A percentile compares a stretch with the other conserved stretches of the same genome.
These are phyloP conservation scores for Oryzias celebensis DNA, from an alignment of 2,113 vertebrate species.

Conservation along the genomic window DNA sequence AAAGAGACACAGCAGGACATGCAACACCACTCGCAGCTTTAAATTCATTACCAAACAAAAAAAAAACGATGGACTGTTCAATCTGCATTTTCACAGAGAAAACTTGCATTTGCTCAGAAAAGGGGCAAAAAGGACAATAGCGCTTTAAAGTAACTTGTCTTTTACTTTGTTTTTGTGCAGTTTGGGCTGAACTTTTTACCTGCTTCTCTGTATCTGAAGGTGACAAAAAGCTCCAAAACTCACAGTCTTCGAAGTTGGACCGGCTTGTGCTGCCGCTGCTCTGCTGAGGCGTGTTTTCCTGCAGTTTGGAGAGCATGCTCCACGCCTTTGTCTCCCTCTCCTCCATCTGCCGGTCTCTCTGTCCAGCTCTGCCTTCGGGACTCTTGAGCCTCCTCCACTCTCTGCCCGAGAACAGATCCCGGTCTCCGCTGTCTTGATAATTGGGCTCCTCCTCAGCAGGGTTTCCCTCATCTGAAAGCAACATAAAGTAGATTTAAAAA, in stretches of 20 bases:
- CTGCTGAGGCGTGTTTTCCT: constrained; percentile 29
- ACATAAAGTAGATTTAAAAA: constrained; percentile 35
- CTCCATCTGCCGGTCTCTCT: constrained; percentile 44
- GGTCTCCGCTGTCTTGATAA: constrained; percentile 4
- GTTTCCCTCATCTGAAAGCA: constrained; percentile 9
- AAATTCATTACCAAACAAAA: no score
- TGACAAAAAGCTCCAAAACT: constrained; percentile 35
- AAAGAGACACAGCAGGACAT: no score
- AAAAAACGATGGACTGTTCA: no score
- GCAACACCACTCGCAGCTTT: no score
- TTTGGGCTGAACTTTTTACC: no score
- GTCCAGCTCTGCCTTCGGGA: neutral
- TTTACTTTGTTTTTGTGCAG: no score
- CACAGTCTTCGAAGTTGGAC: constrained; percentile 72
- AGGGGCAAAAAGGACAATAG: no score
- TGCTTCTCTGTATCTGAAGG: no score
- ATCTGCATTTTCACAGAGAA: no score
- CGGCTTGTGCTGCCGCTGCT: constrained; percentile 12
- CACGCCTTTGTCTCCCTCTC: constrained; percentile 61
- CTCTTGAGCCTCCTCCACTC: neutral
- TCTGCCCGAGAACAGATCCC: neutral
- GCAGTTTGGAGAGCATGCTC: constrained; percentile 69
- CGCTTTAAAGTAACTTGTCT: no score
- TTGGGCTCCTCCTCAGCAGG: constrained; percentile 21
- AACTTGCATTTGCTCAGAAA: no score